These are phyloP conservation scores for Deilephila porcellus DNA, from an alignment of 2,888 invertebrate genomes.

Conservation along the genomic window DNA sequence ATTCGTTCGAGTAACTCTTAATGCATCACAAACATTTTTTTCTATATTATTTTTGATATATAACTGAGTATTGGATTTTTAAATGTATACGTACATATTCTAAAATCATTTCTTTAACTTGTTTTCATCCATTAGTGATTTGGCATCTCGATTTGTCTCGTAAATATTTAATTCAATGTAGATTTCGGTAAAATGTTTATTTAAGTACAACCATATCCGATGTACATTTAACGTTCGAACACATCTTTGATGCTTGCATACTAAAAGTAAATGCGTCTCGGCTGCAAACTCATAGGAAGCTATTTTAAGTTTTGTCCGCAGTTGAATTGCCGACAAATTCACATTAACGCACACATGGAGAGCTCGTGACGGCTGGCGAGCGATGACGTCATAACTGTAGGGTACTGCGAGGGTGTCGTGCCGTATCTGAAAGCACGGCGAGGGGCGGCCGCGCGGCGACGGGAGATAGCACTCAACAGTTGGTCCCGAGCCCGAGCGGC, in stretches of 20 bases:
- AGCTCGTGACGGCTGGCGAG: slow-evolving; percentile 54
- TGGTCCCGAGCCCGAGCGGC: slow-evolving; percentile 55
- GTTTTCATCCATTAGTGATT: not conserved
- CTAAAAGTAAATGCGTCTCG: slow-evolving; percentile 24
- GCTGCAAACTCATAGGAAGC: slow-evolving; percentile 16
- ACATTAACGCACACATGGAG: slow-evolving; percentile 52
- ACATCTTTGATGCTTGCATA: slow-evolving; percentile 12
- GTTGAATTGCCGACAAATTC: slow-evolving; percentile 44
- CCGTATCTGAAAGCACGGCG: slow-evolving; percentile 50
- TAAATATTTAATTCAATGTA: not conserved
- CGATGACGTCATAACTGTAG: slow-evolving; percentile 70
- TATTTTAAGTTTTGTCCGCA: slow-evolving; percentile 46
- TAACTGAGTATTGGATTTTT: not conserved
- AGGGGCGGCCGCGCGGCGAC: slow-evolving; percentile 39
- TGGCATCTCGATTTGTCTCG: not conserved
- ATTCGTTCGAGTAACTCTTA: not conserved
- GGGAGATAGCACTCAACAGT: slow-evolving; percentile 76
- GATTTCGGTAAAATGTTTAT: not conserved
- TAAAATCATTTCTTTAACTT: not conserved
- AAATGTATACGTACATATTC: not conserved
- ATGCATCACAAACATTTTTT: not conserved
- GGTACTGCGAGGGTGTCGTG: slow-evolving; percentile 45
- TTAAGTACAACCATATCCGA: slow-evolving; percentile 16
- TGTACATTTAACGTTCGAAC: slow-evolving; percentile 1
- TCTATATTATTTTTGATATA: not conserved